phyloP scores from a whole-genome alignment of 2,888 invertebrate species.

The Ctenicera cuprea region DNA sequence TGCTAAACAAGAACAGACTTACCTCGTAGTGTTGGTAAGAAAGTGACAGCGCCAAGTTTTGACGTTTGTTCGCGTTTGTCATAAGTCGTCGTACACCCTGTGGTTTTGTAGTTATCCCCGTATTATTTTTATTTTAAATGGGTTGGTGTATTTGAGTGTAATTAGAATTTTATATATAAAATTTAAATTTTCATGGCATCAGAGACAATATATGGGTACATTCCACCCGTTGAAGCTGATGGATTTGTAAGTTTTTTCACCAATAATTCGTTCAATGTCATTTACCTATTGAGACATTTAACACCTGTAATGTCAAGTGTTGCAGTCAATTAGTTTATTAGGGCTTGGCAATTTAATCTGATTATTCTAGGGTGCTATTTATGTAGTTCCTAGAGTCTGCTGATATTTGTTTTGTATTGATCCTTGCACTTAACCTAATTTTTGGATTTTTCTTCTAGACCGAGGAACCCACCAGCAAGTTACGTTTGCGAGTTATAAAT shows the following conservation, averaged over 20 bases:
- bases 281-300: constrained; percentile 39
- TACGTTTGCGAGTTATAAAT: constrained; percentile 89
- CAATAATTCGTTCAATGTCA: constrained; percentile 48
- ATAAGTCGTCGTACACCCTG: constrained; percentile 45
- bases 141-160: constrained; percentile 40
- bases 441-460: constrained; percentile 74
- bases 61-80: constrained; percentile 53
- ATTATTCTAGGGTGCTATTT: background rate
- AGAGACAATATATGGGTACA: constrained; percentile 70
- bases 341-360: constrained; percentile 20
- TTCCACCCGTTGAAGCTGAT: constrained; percentile 69
- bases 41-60: constrained; percentile 41
- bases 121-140: constrained; percentile 45
- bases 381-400: background rate
- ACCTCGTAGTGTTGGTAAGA: background rate
- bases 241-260: constrained; percentile 68
- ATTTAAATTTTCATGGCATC: constrained; percentile 68
- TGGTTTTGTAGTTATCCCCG: constrained; percentile 39
- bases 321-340: constrained; percentile 28
- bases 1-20: background rate
- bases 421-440: constrained; percentile 41
- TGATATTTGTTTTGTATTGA: constrained; percentile 18
- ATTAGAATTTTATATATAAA: constrained; percentile 30
- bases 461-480: constrained; percentile 87
- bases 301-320: constrained; percentile 41